Conservation (phyloP, 2,113 vertebrate species). For the Nycticebus coucang region DNA sequence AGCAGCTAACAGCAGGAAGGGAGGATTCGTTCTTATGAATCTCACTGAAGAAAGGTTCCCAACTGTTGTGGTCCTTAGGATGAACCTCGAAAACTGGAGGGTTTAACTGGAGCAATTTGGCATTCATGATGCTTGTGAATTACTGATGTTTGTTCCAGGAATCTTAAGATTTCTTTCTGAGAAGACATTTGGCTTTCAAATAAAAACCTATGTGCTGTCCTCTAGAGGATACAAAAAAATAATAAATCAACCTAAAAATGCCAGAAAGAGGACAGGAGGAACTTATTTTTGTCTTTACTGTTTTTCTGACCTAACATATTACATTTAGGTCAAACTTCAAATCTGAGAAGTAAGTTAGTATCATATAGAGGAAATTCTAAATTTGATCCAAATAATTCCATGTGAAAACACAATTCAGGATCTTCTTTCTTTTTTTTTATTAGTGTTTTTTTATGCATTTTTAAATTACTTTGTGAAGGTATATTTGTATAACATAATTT, state of each 20-base stretch:
- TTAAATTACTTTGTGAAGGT: not conserved
- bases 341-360: slow-evolving; percentile 19
- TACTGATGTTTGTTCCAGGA: not conserved
- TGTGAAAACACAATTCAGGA: slow-evolving; percentile 9
- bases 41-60: not conserved
- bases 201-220: slow-evolving; percentile 36
- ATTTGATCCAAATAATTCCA: not conserved
- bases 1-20: not conserved
- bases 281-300: not conserved
- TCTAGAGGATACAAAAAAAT: slow-evolving; percentile 65
- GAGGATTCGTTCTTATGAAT: not conserved
- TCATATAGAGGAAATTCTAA: not conserved
- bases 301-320: not conserved
- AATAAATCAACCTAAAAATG: slow-evolving; percentile 6
- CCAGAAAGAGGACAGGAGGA: not conserved
- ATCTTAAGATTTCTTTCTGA: not conserved
- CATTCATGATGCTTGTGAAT: slow-evolving; percentile 34
- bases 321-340: not conserved
- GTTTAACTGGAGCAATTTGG: not conserved
- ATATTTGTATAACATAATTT: not conserved
- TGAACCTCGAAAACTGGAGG: not conserved
- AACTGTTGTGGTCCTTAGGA: not conserved
- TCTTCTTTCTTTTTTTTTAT: not conserved
- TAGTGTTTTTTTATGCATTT: slow-evolving; percentile 18
- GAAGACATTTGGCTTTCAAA: not conserved